Evolutionary conservation across 2,797 vertebrate species (phyloP).

Genomic region (Apogon hyalosoma): DNA sequence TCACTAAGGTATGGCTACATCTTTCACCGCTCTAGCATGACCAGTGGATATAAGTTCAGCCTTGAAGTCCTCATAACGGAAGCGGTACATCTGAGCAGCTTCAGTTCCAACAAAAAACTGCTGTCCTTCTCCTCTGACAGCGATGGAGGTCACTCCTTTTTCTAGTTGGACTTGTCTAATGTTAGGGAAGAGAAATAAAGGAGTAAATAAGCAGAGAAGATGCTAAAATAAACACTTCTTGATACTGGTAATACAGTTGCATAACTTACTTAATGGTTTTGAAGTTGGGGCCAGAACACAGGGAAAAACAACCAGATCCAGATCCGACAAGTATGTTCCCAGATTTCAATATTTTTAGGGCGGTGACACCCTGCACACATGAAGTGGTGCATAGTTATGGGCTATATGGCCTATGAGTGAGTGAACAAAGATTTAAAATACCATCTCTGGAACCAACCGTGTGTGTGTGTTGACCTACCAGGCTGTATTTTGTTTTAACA

Average conservation of each 20-base stretch:
- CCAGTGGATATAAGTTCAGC: conserved; percentile 86
- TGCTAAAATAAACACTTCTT: not conserved
- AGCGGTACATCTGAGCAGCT: conserved; percentile 85
- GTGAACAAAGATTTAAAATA: not conserved
- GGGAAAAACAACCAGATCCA: conserved; percentile 85
- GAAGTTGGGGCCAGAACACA: conserved; percentile 87
- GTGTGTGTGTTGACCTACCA: conserved; percentile 75
- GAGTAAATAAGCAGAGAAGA: not conserved
- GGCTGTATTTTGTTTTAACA: conserved; percentile 83
- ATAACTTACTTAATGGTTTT: conserved; percentile 87
- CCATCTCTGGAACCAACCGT: not conserved
- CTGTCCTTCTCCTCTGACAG: conserved; percentile 83
- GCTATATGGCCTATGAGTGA: not conserved
- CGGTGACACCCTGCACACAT: conserved; percentile 85
- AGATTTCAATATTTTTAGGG: conserved; percentile 83
- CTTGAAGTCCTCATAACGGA: conserved; percentile 84
- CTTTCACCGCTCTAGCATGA: conserved; percentile 85
- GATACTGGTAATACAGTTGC: conserved; percentile 1
- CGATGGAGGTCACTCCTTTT: conserved; percentile 89
- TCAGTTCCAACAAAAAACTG: conserved; percentile 90
- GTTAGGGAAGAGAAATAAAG: not conserved
- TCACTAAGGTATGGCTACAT: conserved; percentile 88
- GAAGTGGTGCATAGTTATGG: too few relatives aligned
- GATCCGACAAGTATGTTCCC: conserved; percentile 89
- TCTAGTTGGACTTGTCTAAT: conserved; percentile 87